A percentile compares a stretch with the other conserved stretches of the same genome.
These are phyloP conservation scores for Sinonovacula constricta DNA, from an alignment of 1,140 invertebrate species.

Conservation along the genomic window DNA sequence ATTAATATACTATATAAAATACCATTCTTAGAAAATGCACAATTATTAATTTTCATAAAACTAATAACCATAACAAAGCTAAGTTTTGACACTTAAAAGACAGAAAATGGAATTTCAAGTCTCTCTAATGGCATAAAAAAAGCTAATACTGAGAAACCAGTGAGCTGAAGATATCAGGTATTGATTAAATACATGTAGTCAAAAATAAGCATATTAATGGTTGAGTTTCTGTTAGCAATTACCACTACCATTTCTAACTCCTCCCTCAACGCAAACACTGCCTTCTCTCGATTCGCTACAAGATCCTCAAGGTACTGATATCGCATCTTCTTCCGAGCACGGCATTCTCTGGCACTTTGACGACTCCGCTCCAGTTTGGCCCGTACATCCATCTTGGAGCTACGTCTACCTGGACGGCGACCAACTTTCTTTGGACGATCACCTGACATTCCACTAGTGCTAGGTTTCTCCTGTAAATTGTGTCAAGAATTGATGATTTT, in stretches of 20 bases:
- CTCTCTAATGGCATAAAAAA: neutral
- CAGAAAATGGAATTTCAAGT: neutral
- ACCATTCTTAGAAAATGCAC: no score
- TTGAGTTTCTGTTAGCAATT: neutral
- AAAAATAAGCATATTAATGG: neutral
- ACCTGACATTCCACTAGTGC: constrained; percentile 69
- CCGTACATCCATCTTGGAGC: constrained; percentile 95
- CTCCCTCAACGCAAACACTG: constrained; percentile 92
- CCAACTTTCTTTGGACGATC: constrained; percentile 62
- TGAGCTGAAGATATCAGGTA: neutral
- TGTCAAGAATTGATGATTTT: neutral
- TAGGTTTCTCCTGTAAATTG: constrained; percentile 61
- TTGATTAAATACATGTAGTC: no score
- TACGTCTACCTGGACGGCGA: constrained; percentile 90
- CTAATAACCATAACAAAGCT: neutral
- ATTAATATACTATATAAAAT: no score
- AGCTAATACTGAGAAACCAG: neutral
- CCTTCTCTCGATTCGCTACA: constrained; percentile 94
- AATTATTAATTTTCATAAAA: no score
- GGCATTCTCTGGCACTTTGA: constrained; percentile 97
- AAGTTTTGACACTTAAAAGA: neutral
- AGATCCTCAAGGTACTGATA: constrained; percentile 98
- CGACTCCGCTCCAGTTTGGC: constrained; percentile 96
- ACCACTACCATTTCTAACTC: constrained; percentile 92
- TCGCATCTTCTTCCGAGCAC: constrained; percentile 96